Evolutionary conservation across 1,140 invertebrate genomes (phyloP).

Genomic region (Pseudomyrmex concolor): DNA sequence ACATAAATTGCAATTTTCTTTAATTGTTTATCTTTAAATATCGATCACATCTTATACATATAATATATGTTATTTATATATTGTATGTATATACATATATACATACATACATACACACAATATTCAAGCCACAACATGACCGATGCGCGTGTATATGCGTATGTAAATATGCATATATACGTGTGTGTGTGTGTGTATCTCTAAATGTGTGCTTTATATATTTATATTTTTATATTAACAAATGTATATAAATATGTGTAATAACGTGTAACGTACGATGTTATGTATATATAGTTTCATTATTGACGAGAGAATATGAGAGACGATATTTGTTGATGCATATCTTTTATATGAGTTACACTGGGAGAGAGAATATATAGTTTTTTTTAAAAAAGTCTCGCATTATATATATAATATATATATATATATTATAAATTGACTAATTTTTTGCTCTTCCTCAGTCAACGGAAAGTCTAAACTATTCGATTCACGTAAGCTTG

Average conservation of each 20-base stretch:
- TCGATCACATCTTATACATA: slow-evolving; percentile 40
- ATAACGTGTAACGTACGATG: slow-evolving; percentile 71
- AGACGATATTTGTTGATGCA: slow-evolving; percentile 36
- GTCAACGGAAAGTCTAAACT: slow-evolving; percentile 67
- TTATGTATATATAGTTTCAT: slow-evolving; percentile 74
- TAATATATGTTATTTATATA: slow-evolving; percentile 24
- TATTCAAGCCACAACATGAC: too few species aligned
- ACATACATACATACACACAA: slow-evolving; percentile 7
- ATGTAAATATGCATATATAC: too few species aligned
- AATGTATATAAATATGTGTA: slow-evolving; percentile 34
- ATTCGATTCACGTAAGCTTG: slow-evolving; percentile 63
- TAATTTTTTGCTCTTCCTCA: slow-evolving; percentile 76
- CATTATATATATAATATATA: slow-evolving; percentile 14
- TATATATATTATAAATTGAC: slow-evolving; percentile 77
- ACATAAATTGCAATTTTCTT: slow-evolving; percentile 1
- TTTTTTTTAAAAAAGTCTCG: slow-evolving; percentile 78
- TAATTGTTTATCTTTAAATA: slow-evolving; percentile 34
- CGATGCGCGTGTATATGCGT: too few species aligned
- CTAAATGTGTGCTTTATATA: slow-evolving; percentile 59
- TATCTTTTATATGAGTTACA: slow-evolving; percentile 35
- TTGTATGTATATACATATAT: slow-evolving; percentile 52
- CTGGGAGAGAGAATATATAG: slow-evolving; percentile 22
- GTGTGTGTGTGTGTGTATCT: too few species aligned
- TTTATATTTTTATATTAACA: slow-evolving; percentile 69
- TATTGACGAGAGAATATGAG: slow-evolving; percentile 28